These are phyloP conservation scores for Colostygia pectinataria DNA, from an alignment of 2,888 invertebrate genomes.

Conservation along the genomic window DNA sequence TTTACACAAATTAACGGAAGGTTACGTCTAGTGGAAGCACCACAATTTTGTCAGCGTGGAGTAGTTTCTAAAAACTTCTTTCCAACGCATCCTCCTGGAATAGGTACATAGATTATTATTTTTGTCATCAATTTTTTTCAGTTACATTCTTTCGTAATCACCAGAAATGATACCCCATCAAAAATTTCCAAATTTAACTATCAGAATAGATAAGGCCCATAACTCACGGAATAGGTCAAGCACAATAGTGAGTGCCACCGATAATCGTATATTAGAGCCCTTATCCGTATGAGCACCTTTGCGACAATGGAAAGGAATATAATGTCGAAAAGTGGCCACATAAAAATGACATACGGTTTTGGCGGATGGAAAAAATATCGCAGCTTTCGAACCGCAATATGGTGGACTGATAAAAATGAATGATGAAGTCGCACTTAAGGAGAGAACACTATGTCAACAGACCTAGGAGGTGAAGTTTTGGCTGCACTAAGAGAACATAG, in stretches of 20 bases:
- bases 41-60: too few species aligned
- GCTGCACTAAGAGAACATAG: too few species aligned
- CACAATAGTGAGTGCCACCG: slow-evolving; percentile 80
- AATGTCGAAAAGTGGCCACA: slow-evolving; percentile 81
- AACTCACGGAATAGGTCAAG: slow-evolving; percentile 79
- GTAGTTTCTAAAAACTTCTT: too few species aligned
- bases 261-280: slow-evolving; percentile 82
- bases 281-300: slow-evolving; percentile 80
- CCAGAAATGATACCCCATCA: slow-evolving; percentile 36
- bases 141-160: neutral
- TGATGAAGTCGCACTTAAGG: slow-evolving; percentile 29
- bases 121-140: too few species aligned
- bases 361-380: slow-evolving; percentile 55
- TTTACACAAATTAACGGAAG: too few species aligned
- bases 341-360: slow-evolving; percentile 80
- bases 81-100: too few species aligned
- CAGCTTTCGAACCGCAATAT: slow-evolving; percentile 32
- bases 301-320: slow-evolving; percentile 81
- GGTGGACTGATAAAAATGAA: slow-evolving; percentile 38
- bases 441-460: neutral
- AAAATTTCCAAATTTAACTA: slow-evolving; percentile 63
- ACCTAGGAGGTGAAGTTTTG: too few species aligned
- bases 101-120: too few species aligned
- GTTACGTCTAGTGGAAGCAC: too few species aligned
- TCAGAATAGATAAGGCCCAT: slow-evolving; percentile 70